Percentiles rank a stretch among this genome's conserved stretches.
These are phyloP conservation scores for Leptodactylus fallax DNA, from an alignment of 2,797 vertebrate genomes.

Conservation along the genomic window DNA sequence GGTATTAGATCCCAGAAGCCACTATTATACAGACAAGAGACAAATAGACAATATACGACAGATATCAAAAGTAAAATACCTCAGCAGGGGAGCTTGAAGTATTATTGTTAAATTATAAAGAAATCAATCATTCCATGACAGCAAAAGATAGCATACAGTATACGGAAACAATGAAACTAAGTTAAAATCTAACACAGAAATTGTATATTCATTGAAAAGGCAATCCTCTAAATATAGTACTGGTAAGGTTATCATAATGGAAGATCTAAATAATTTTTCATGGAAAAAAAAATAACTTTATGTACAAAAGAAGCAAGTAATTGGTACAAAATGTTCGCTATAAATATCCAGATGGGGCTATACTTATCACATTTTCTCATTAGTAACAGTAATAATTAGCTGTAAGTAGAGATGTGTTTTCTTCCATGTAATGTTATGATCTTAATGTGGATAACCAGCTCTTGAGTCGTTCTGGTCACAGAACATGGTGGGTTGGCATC, in stretches of 20 bases:
- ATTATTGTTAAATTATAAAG: background rate
- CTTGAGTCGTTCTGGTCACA: background rate
- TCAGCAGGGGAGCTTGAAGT: background rate
- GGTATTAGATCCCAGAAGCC: background rate
- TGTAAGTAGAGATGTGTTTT: background rate
- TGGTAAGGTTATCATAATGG: background rate
- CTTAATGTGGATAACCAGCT: background rate
- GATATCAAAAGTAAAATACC: background rate
- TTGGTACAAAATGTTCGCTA: conserved; percentile 20
- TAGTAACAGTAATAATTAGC: background rate
- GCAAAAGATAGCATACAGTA: background rate
- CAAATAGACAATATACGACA: background rate
- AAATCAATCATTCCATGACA: background rate
- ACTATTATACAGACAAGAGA: background rate
- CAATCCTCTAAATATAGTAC: background rate
- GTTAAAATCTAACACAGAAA: background rate
- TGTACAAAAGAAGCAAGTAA: background rate
- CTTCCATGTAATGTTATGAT: background rate
- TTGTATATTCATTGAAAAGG: background rate
- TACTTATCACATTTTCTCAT: conserved; percentile 14
- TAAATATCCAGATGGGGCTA: background rate
- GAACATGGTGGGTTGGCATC: background rate
- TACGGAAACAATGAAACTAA: background rate
- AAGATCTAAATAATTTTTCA: background rate
- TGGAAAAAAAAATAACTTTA: background rate